Evolutionary conservation across 1,140 invertebrate species (phyloP).

Genomic region (Stegodyphus mimosarum): DNA sequence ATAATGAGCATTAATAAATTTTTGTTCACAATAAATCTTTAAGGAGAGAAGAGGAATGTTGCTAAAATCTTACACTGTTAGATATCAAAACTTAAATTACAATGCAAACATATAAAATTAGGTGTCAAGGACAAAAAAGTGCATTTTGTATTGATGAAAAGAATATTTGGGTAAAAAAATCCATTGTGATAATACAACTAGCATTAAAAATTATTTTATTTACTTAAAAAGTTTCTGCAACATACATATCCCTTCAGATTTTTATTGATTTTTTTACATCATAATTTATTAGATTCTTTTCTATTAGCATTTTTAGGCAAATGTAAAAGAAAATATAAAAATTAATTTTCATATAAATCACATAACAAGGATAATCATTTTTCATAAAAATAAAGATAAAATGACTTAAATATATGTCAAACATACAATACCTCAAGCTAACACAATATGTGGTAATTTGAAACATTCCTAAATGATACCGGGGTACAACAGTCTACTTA

Average conservation of each 20-base stretch:
- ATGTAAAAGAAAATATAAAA: slow-evolving; percentile 60
- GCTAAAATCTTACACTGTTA: too few relatives aligned
- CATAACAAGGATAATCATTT: slow-evolving; percentile 50
- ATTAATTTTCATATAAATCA: slow-evolving; percentile 43
- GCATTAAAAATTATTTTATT: slow-evolving; percentile 60
- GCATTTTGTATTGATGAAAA: too few relatives aligned
- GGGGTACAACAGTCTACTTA: slow-evolving; percentile 44
- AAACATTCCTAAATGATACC: slow-evolving; percentile 54
- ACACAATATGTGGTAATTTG: slow-evolving; percentile 1
- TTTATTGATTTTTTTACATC: slow-evolving; percentile 52
- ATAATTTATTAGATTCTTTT: slow-evolving; percentile 51
- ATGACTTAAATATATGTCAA: slow-evolving; percentile 52
- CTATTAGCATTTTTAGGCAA: slow-evolving; percentile 48
- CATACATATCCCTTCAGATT: slow-evolving; percentile 27
- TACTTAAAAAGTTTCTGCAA: slow-evolving; percentile 56
- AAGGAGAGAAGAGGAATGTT: too few relatives aligned
- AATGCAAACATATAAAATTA: too few relatives aligned
- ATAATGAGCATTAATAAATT: too few relatives aligned
- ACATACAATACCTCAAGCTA: slow-evolving; percentile 25
- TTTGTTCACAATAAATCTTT: too few relatives aligned
- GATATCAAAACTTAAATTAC: too few relatives aligned
- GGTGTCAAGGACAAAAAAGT: too few relatives aligned
- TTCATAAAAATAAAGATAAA: slow-evolving; percentile 42
- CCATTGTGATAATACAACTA: neutral
- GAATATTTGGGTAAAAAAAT: too few relatives aligned